These are phyloP conservation scores for Nerophis ophidion DNA, from an alignment of 2,113 vertebrate species.

Conservation along the genomic window DNA sequence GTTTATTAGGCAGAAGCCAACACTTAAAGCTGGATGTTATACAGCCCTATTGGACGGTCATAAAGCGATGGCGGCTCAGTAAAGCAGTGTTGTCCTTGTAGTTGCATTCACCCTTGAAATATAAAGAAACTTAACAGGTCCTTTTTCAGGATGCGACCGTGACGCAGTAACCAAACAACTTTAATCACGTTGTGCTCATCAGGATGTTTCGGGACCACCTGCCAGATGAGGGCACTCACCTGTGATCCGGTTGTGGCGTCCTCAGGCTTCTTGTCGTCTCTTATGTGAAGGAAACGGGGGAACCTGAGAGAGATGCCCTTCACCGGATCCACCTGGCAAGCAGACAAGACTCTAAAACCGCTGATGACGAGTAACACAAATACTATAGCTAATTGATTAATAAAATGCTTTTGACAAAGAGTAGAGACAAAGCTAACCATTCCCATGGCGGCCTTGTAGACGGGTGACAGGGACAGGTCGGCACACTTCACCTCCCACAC, in stretches of 20 bases:
- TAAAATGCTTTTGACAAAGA: not conserved
- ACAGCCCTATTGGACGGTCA: conserved; percentile 1
- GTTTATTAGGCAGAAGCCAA: conserved; percentile 4
- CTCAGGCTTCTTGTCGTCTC: conserved; percentile 85
- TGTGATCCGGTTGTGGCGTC: conserved; percentile 79
- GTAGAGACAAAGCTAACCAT: conserved; percentile 73
- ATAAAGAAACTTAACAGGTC: conserved; percentile 25
- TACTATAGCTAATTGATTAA: not conserved
- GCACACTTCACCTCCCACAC: conserved; percentile 93
- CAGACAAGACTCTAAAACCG: not conserved
- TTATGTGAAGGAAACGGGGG: conserved; percentile 79
- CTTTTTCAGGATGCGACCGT: conserved; percentile 20
- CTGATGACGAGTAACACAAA: not conserved
- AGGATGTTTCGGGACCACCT: not conserved
- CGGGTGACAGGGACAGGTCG: conserved; percentile 84
- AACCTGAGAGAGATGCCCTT: conserved; percentile 89
- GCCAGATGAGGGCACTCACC: conserved; percentile 53
- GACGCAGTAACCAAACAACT: conserved; percentile 1
- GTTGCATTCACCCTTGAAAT: conserved; percentile 26
- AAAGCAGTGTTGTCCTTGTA: conserved; percentile 20
- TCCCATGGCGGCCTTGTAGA: conserved; percentile 84
- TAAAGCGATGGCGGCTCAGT: not conserved
- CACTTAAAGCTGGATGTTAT: conserved; percentile 18
- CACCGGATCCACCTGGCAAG: conserved; percentile 77
- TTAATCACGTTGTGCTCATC: conserved; percentile 12